A percentile compares a stretch with the other conserved stretches of the same genome.
These are phyloP conservation scores for Drosophila subsilvestris DNA, from an alignment of 2,888 invertebrate species.

Conservation along the genomic window DNA sequence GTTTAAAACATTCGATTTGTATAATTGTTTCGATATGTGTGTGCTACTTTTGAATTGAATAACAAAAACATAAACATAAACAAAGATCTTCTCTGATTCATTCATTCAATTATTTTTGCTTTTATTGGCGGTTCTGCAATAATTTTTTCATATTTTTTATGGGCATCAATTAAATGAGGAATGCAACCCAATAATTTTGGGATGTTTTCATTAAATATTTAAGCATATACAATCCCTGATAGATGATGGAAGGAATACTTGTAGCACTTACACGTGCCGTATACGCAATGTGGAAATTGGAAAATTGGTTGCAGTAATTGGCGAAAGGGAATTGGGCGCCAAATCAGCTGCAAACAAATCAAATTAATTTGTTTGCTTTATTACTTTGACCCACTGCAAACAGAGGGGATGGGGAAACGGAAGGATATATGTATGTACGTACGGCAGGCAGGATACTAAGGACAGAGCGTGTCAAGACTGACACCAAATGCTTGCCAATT, in stretches of 20 bases:
- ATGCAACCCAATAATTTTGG: not conserved
- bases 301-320: slow-evolving; percentile 13
- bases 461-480: slow-evolving; percentile 36
- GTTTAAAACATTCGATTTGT: not conserved
- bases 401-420: not conserved
- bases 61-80: not conserved
- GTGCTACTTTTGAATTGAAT: not conserved
- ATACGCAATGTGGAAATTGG: slow-evolving; percentile 36
- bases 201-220: not conserved
- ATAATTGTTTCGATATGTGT: not conserved
- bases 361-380: slow-evolving; percentile 67
- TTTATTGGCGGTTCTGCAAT: not conserved
- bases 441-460: slow-evolving; percentile 3
- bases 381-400: slow-evolving; percentile 69
- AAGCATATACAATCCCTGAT: not conserved
- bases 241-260: too few species aligned
- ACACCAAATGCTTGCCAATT: slow-evolving; percentile 67
- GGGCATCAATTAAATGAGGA: not conserved
- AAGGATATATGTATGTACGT: not conserved
- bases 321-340: slow-evolving; percentile 8
- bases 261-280: slow-evolving; percentile 11
- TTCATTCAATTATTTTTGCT: not conserved
- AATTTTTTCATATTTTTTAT: not conserved
- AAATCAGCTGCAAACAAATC: slow-evolving; percentile 53
- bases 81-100: not conserved